Percentiles rank a stretch among this genome's conserved stretches.
These are phyloP conservation scores for Brachionus rotundiformis DNA, from an alignment of 1,140 invertebrate species.

Conservation along the genomic window DNA sequence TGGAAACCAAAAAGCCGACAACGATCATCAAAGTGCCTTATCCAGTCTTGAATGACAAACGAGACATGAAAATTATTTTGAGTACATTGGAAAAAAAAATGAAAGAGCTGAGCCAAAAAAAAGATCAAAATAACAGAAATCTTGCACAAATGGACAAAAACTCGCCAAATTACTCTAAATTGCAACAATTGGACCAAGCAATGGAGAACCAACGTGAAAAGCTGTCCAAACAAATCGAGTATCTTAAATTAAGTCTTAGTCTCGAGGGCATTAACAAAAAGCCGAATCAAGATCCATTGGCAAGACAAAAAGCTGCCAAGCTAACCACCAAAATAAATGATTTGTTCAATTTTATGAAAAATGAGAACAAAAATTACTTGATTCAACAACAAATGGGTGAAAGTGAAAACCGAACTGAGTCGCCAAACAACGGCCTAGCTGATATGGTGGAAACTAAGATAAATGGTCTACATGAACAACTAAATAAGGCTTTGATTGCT, in stretches of 20 bases:
- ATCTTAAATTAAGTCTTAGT: background rate
- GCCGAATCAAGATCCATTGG: background rate
- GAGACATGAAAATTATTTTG: slow-evolving; percentile 42
- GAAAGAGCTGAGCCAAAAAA: background rate
- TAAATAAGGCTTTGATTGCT: slow-evolving; percentile 28
- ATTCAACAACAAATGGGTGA: background rate
- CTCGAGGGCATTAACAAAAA: background rate
- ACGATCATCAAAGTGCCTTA: slow-evolving; percentile 16
- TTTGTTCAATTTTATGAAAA: slow-evolving; percentile 35
- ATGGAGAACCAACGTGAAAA: background rate
- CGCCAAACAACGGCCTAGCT: background rate
- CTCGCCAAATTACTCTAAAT: background rate
- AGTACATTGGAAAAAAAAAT: slow-evolving; percentile 41
- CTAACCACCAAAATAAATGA: slow-evolving; percentile 27
- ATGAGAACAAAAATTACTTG: slow-evolving; percentile 39
- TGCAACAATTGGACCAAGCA: slow-evolving; percentile 1
- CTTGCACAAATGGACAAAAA: background rate
- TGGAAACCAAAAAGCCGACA: background rate
- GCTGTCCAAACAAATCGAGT: slow-evolving; percentile 27
- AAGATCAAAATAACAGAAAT: background rate
- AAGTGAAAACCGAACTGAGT: background rate
- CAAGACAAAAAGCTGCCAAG: slow-evolving; percentile 25
- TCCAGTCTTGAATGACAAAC: slow-evolving; percentile 47
- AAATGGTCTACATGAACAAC: slow-evolving; percentile 1
- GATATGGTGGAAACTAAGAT: background rate